Conservation (phyloP, 2,888 invertebrate species). For the Euplagia quadripunctaria region DNA sequence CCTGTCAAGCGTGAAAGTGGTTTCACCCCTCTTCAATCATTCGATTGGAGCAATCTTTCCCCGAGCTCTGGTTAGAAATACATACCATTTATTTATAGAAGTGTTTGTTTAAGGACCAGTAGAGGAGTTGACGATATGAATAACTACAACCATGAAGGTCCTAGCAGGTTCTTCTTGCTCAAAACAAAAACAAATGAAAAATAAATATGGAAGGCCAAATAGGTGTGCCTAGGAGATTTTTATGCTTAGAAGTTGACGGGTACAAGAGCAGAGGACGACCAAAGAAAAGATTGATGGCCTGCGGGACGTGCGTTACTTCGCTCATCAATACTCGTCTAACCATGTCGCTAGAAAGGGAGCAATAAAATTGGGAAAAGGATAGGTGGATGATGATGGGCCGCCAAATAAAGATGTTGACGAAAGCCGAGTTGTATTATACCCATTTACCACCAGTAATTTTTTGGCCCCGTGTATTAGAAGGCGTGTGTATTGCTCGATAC, state of each 20-base stretch:
- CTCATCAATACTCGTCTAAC: no score
- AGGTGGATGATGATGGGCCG: no score
- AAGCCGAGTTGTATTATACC: no score
- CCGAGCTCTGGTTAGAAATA: constrained; percentile 21
- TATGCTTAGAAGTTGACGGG: no score
- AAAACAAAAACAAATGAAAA: not conserved
- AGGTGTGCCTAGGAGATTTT: not conserved
- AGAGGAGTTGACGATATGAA: not conserved
- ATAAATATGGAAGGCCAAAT: not conserved
- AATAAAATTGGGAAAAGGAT: no score
- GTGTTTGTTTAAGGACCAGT: not conserved
- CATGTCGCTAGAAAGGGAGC: no score
- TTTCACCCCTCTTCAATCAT: constrained; percentile 42
- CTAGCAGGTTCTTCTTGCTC: not conserved
- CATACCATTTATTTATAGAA: constrained; percentile 10
- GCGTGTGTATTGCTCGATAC: not conserved
- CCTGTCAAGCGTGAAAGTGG: constrained; percentile 46
- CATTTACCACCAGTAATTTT: no score
- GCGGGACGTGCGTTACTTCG: no score
- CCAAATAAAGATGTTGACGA: no score
- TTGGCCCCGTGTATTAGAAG: not conserved
- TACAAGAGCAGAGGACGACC: no score
- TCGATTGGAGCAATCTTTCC: constrained; percentile 30
- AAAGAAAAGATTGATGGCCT: no score
- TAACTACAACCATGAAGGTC: not conserved